Conservation (phyloP, 2,113 vertebrate genomes). For the Numenius arquata region DNA sequence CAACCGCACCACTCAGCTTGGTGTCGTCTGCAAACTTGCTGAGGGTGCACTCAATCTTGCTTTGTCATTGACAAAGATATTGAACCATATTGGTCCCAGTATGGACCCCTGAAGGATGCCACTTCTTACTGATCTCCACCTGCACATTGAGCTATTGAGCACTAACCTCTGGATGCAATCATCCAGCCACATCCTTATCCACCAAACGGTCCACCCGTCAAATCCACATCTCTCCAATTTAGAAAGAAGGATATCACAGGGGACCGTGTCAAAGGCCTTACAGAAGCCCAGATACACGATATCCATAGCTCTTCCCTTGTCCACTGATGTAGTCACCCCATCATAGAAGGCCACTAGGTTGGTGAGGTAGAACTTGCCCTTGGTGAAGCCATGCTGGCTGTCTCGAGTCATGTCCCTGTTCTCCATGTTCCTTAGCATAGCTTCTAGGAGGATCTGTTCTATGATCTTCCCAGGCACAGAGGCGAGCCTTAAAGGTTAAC, state of each 20-base stretch:
- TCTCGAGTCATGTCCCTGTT: neutral
- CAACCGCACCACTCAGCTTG: neutral
- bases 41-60: neutral
- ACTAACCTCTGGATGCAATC: neutral
- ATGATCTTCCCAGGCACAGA: neutral
- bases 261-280: neutral
- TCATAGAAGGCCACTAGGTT: neutral
- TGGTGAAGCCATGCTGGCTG: neutral
- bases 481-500: neutral
- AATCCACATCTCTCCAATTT: neutral
- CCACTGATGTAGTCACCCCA: neutral
- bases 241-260: neutral
- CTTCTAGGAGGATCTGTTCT: neutral
- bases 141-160: neutral
- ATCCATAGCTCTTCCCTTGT: neutral
- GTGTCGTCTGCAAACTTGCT: neutral
- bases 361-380: neutral
- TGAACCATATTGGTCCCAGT: neutral
- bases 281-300: neutral
- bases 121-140: neutral
- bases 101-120: no score
- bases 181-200: neutral
- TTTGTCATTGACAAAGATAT: neutral
- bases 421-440: neutral
- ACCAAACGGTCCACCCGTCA: neutral